These are phyloP conservation scores for Manacus vitellinus DNA, from an alignment of 2,113 vertebrate genomes.

Conservation along the genomic window DNA sequence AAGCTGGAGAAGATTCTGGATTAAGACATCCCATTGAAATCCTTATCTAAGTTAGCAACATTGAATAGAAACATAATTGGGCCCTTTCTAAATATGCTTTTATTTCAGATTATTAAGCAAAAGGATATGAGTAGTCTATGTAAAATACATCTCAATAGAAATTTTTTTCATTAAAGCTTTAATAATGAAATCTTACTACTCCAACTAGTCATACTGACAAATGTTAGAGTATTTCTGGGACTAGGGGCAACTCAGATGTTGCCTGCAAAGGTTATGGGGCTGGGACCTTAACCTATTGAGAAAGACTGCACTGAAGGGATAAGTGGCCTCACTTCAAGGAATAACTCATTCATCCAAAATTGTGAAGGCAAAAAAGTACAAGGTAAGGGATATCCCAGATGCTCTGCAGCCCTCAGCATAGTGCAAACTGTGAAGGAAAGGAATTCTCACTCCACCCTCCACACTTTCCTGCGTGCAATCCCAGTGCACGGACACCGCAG, in stretches of 20 bases:
- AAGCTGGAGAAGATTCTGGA: neutral
- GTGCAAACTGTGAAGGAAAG: neutral
- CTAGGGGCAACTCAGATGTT: neutral
- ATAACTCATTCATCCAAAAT: neutral
- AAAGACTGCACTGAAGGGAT: neutral
- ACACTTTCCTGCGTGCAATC: fast-evolving
- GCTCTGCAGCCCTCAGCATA: neutral
- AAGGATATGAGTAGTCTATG: neutral
- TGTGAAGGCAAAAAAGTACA: neutral
- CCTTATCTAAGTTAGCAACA: neutral
- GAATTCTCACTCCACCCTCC: neutral
- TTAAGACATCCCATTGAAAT: neutral
- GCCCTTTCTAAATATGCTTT: neutral
- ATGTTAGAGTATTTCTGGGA: neutral
- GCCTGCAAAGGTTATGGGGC: neutral
- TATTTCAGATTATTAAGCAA: neutral
- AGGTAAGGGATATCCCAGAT: neutral
- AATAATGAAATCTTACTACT: neutral
- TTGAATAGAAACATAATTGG: neutral
- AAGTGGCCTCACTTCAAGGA: slow-evolving; percentile 1
- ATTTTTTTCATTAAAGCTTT: neutral
- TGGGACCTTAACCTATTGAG: neutral
- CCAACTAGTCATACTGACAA: neutral
- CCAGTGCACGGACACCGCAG: fast-evolving
- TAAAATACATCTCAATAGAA: neutral